Base-by-base conservation (phyloP, 2,888 invertebrate genomes). In the Drosophila anomalata region DNA sequence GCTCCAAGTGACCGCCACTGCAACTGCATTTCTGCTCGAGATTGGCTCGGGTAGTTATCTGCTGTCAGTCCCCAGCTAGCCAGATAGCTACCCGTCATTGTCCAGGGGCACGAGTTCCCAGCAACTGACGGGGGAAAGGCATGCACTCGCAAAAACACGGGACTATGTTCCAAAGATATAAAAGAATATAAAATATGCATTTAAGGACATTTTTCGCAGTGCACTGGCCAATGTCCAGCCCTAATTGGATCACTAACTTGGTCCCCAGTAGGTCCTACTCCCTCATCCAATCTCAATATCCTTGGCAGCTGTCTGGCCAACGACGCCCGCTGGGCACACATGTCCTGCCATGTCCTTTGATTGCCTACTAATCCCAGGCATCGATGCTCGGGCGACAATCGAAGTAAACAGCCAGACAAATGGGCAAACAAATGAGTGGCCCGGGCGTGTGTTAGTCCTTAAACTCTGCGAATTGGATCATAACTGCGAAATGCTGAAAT, bases 401-500 rank as follows among this genome's bases (percentile, higher is more conserved):
- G 67, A 63, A 44, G 77, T 71, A 82, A 85, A 79, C 85, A 79
- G 80, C 84, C 72, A 73, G 74, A 76, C 85, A 88, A 84, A 84
- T 88, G 87, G 67, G 73, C 87, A 84, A 84, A 88, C 88, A 84
- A 88, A 84, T 83, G 85, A 52, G 65, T 22, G 42, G 5, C 51
- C 50, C 57, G 42, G 58, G 73, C 65, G 70, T 87, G 80, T 76
- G 70, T 87, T 87, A 73, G 81, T 88, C 87, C 88, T 88, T 80
- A 88, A 83, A 80, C 63, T 51, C 44, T 59, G 33, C 65, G 88
- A 88, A 84, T 84, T 87, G 88, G 82, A 87, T 87, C 84, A 87
- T 88, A 84, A 81, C 82, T 66, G 82, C 73, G 60, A 73, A 86
- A 80, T 88, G 82, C 76, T 66, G 66, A 89, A 88, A 89, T 89